These are phyloP conservation scores for Hippocampus abdominalis DNA, from an alignment of 2,113 vertebrate species.

Conservation along the genomic window DNA sequence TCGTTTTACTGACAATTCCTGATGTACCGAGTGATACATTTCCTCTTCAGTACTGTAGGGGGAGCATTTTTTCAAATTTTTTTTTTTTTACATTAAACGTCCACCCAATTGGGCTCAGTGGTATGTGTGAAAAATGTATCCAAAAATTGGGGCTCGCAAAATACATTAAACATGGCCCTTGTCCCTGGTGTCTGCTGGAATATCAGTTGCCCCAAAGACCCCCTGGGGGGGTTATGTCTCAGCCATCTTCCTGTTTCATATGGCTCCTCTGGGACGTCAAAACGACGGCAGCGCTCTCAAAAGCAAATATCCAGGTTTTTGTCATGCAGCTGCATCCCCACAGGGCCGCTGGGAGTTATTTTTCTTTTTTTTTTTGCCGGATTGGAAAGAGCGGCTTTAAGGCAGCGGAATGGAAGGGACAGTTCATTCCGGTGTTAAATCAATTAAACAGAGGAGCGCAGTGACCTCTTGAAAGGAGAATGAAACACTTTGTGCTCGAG, in stretches of 20 bases:
- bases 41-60: no score
- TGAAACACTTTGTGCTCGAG: background rate
- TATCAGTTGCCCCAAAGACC: slow-evolving; percentile 22
- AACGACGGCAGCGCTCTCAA: slow-evolving; percentile 11
- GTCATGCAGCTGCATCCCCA: slow-evolving; percentile 39
- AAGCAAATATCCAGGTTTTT: slow-evolving; percentile 31
- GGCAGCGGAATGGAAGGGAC: background rate
- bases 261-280: slow-evolving; percentile 23
- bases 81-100: no score
- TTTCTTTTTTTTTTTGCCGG: slow-evolving; percentile 23
- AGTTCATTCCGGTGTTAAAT: background rate
- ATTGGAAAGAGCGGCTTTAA: slow-evolving; percentile 12
- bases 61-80: no score
- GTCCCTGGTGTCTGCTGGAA: slow-evolving; percentile 28
- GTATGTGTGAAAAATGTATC: no score
- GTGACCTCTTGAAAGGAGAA: background rate
- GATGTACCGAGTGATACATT: background rate
- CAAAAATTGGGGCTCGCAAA: background rate
- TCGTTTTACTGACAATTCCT: background rate
- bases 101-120: no score
- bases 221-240: slow-evolving; percentile 18
- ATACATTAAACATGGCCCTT: slow-evolving; percentile 5
- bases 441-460: slow-evolving; percentile 4
- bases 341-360: background rate
- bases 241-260: slow-evolving; percentile 12